phyloP scores from a whole-genome alignment of 2,888 invertebrate genomes.

The Ceriagrion tenellum region DNA sequence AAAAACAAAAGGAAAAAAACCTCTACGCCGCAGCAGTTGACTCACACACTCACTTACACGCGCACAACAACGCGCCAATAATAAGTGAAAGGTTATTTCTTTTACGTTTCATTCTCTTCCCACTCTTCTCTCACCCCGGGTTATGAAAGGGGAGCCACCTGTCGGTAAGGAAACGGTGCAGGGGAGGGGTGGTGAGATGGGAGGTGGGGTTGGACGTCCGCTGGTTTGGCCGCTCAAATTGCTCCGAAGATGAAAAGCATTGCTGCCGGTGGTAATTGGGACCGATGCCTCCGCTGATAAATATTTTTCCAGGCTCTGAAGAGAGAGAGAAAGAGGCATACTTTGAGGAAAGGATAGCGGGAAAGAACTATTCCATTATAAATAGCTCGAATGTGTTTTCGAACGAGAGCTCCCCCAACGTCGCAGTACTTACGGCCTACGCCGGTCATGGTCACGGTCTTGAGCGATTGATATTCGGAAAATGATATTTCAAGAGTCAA shows the following conservation, averaged over 20 bases:
- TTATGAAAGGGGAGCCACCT: conserved; percentile 30
- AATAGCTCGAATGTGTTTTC: background rate
- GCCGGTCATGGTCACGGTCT: too few relatives aligned
- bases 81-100: conserved; percentile 28
- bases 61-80: background rate
- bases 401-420: too few relatives aligned
- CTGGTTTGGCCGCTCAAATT: background rate
- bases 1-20: background rate
- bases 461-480: too few relatives aligned
- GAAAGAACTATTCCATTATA: background rate
- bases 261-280: background rate
- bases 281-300: background rate
- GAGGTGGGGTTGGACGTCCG: background rate
- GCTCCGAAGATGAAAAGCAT: conserved; percentile 23
- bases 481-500: too few relatives aligned
- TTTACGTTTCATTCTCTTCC: background rate
- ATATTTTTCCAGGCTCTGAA: background rate
- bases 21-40: background rate
- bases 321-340: background rate
- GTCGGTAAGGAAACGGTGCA: background rate
- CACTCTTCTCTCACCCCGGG: background rate
- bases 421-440: too few relatives aligned
- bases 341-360: background rate
- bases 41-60: background rate
- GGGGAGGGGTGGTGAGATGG: background rate